Base-by-base conservation (phyloP, 30 jellyfish, hydroid and myxozoan species). In the Chironex yamaguchii region DNA sequence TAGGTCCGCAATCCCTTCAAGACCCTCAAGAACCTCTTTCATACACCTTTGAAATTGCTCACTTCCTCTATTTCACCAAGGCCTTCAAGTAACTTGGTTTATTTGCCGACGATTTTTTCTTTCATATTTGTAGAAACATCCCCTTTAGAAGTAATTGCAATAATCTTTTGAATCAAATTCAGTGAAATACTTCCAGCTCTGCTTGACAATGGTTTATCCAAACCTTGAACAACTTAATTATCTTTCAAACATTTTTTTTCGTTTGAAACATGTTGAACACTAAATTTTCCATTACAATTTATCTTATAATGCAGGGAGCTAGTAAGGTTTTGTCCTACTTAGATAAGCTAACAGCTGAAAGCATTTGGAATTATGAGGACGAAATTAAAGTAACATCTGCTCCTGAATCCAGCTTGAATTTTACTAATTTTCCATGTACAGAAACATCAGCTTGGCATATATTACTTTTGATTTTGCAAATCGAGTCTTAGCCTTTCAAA, bases 1-100 rank as follows among this genome's bases (percentile, higher is more conserved):
- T 1, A 49, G 78, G 63, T 49, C 64, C 49, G 51, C 83, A 29
- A 76, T 78, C 32, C 88, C 88, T 76, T 76, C 83, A 24, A 76
- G 49, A 52, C 78, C 83, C 1, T 21, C 66, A 76, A 76, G 62
- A 30, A 49, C 34, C 53, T 76, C 88, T 27, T 65, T 52, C 88
- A 76, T 49, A 28, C 76, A 49, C 2, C 88, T 49, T 23, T 76
- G 82, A 78, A 49, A 49, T 1, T 36, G 76, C 28, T 73, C 81
- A 36, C 4, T 22, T 29, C 32, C 89, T 12, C n/a, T n/a, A n/a
- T n/a, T n/a, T n/a, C n/a, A n/a, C n/a, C n/a, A n/a, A n/a, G n/a
- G n/a, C n/a, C n/a, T n/a, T n/a, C n/a, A n/a, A n/a, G n/a, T n/a
- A n/a, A n/a, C n/a, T n/a, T n/a, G n/a, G n/a, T n/a, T n/a, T n/a